These are phyloP conservation scores for Amphiprion clarkii DNA, from an alignment of 2,797 vertebrate genomes.

Conservation along the genomic window DNA sequence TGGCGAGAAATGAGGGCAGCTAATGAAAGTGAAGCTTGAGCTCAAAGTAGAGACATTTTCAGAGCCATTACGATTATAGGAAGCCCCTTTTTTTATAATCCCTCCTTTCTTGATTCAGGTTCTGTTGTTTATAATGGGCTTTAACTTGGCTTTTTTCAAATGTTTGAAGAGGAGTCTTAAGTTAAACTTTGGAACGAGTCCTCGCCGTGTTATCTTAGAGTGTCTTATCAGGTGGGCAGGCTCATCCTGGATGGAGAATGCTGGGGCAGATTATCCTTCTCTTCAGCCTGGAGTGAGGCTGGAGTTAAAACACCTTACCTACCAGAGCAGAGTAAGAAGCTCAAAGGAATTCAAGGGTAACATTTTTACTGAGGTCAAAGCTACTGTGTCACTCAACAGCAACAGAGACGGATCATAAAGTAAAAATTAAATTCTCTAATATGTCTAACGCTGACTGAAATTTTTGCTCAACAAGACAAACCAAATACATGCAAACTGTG, in stretches of 20 bases:
- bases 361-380: constrained; percentile 47
- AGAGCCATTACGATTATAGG: constrained; percentile 38
- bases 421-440: constrained; percentile 16
- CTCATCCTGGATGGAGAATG: constrained; percentile 64
- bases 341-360: constrained; percentile 34
- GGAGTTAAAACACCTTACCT: constrained; percentile 27
- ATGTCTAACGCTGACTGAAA: not conserved
- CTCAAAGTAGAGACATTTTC: constrained; percentile 48
- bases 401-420: constrained; percentile 27
- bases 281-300: constrained; percentile 48
- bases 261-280: constrained; percentile 66
- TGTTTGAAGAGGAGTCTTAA: constrained; percentile 53
- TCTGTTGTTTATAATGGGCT: constrained; percentile 55
- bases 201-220: constrained; percentile 47
- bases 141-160: constrained; percentile 38
- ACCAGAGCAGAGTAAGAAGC: constrained; percentile 34
- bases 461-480: no score
- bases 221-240: constrained; percentile 65
- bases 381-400: constrained; percentile 8
- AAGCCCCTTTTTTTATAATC: constrained; percentile 47
- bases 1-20: constrained; percentile 49
- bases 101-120: constrained; percentile 43
- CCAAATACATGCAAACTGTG: no score
- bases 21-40: constrained; percentile 46
- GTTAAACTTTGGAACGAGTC: constrained; percentile 58